A percentile compares a stretch with the other conserved stretches of the same genome.
Evolutionary conservation across 2,113 vertebrate species (phyloP).

Genomic region (Conger conger): DNA sequence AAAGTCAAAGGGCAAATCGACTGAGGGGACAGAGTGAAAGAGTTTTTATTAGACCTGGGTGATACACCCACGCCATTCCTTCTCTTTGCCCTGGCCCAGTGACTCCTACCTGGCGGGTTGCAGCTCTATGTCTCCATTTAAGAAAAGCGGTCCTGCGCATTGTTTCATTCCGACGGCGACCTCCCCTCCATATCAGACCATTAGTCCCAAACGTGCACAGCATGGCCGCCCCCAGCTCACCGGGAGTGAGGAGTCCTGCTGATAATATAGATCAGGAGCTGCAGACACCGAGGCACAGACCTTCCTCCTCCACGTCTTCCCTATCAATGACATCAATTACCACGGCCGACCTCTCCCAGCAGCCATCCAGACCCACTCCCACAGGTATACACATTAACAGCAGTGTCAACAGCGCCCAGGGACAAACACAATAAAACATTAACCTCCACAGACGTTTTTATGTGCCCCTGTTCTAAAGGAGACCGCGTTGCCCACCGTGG

Average conservation of each 20-base stretch:
- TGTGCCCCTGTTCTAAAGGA: not conserved
- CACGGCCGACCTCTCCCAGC: not conserved
- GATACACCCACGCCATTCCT: not conserved
- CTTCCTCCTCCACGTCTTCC: not conserved
- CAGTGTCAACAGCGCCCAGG: not conserved
- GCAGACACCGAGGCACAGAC: not conserved
- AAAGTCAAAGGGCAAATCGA: not conserved
- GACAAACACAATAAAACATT: not conserved
- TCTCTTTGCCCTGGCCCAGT: not conserved
- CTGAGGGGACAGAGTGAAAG: not conserved
- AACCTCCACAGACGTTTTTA: not conserved
- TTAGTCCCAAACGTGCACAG: not conserved
- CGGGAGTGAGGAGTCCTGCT: not conserved
- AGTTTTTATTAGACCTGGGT: not conserved
- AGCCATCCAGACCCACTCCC: not conserved
- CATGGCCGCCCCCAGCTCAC: not conserved
- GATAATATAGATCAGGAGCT: not conserved
- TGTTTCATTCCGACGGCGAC: not conserved
- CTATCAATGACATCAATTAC: not conserved
- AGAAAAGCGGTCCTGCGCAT: not conserved
- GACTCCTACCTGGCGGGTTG: not conserved
- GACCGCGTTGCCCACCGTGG: not conserved
- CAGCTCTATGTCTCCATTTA: not conserved
- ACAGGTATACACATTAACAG: constrained; percentile 1
- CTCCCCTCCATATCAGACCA: not conserved